Evolutionary conservation across 1,140 invertebrate species (phyloP), one percentile per base, ranked within the genome.

Genomic region (Bombyx mandarina): DNA sequence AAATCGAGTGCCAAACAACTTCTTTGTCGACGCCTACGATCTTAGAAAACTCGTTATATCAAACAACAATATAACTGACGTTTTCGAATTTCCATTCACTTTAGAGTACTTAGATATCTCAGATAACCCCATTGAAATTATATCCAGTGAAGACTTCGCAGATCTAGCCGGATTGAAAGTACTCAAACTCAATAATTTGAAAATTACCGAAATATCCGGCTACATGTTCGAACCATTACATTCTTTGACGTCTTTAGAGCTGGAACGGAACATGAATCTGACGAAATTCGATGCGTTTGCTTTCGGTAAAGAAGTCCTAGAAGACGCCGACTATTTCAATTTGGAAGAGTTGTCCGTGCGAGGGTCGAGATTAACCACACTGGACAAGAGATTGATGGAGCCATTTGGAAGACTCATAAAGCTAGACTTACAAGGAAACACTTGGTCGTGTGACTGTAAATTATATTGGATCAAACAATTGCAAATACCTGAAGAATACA

Each of bases 41-140:
- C 59, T 89, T 18, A 69, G 74, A 46, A 67, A 63, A 49, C 57
- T 89, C 0, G 63, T 63, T 3, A 75, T 89, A 44, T 66, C 83
- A 0, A 73, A 77, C n/a, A 89, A 89, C 59, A 75, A 71, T 47
- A 57, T 88, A 6, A 66, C 50, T 6, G 68, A 72, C 4, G 55
- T 88, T 10, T 86, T 88, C 47, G 77, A 82, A 57, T 56, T 89
- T 26, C 86, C 88, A 3, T 83, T 72, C 49, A 86, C 84, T 0
- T 58, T 89, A 43, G 75, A 88, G 65, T 79, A 81, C 54, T 63
- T 89, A 35, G 88, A 89, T 69, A 54, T 89, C 10, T 89, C 86
- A 0, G 74, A 79, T 45, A 88, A 85, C 57, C 78, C 80, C 3
- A 87, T 88, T 6, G 56, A 47, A 0, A 66, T 72, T 54, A 76